These are phyloP conservation scores for Myathropa florea DNA, from an alignment of 2,888 invertebrate genomes.

Conservation along the genomic window DNA sequence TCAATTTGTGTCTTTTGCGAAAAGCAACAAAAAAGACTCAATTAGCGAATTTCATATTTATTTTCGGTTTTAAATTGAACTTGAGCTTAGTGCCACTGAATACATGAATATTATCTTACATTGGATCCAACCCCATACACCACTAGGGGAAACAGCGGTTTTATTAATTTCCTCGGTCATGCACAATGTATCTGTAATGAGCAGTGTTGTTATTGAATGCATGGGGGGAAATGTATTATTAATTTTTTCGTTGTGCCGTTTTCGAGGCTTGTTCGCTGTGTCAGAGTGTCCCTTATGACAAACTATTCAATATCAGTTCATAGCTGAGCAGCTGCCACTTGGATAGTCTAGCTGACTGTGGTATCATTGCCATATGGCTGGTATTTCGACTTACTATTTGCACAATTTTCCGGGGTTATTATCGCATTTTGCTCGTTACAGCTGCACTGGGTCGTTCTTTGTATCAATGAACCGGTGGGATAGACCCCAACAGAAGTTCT, in stretches of 20 bases:
- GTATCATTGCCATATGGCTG: background rate
- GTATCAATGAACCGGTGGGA: too few relatives aligned
- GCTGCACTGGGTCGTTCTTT: background rate
- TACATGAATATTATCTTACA: too few relatives aligned
- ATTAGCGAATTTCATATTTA: background rate
- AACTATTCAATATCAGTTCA: background rate
- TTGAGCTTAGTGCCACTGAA: background rate
- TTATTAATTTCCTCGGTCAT: background rate
- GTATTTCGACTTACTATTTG: background rate
- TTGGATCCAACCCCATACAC: too few relatives aligned
- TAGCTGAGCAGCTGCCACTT: background rate
- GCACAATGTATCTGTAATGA: background rate
- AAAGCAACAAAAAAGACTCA: background rate
- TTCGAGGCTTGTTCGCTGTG: too few relatives aligned
- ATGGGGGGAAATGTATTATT: background rate
- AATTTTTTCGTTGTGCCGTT: background rate
- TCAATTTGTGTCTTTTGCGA: background rate
- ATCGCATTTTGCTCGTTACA: background rate
- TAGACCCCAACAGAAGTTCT: too few relatives aligned
- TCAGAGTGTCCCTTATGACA: background rate
- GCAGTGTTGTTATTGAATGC: background rate
- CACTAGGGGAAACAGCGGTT: background rate
- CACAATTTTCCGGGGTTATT: background rate
- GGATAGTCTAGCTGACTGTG: background rate
- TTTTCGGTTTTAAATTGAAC: background rate